Base-by-base conservation (phyloP, 1,140 invertebrate species). In the Drosophila sp. region DNA sequence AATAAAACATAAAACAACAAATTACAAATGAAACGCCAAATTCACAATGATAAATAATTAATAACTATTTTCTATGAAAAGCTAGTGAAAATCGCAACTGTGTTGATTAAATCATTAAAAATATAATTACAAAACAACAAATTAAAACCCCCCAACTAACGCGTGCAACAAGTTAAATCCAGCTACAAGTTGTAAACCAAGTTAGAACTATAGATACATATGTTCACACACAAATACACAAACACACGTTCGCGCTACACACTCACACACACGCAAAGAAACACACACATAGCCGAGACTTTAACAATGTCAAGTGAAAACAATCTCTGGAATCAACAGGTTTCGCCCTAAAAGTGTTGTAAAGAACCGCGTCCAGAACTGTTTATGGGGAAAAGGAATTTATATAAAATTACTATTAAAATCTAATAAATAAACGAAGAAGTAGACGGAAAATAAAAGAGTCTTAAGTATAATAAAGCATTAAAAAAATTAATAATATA, bases 271-370 rank as follows among this genome's bases (percentile, higher is more conserved):
- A 51, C 6, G 32, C 29, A n/a, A n/a, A n/a, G n/a, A n/a, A n/a
- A 51, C 13, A 8, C 29, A 53, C 9, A 65, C 41, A 48, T 8
- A 73, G 48, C 59, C 59, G 29, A 53, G 54, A 70, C 81, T 74
- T 40, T 81, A 86, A 83, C 84, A 89, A 89, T 89, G 84, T 89
- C 83, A 89, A 89, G 83, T 89, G 83, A 89, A 89, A 89, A 89
- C 83, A 83, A 89, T 89, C 83, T 89, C 80, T 84, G 84, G 83
- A 89, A 80, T 84, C 83, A 89, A 89, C 83, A 89, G 83, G 83
- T 89, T 89, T 89, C 83, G 65, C 84, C 73, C 67, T 83, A 89
- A 89, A 89, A 87, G 72, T 76, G 82, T 78, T 81, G 70, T 76
- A 81, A 66, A 78, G 75, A 67, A 80, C 65, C 74, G 65, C 79